Evolutionary conservation across 1,140 invertebrate genomes (phyloP), one percentile per base, ranked within the genome.

Genomic region (Polypedilum vanderplanki): DNA sequence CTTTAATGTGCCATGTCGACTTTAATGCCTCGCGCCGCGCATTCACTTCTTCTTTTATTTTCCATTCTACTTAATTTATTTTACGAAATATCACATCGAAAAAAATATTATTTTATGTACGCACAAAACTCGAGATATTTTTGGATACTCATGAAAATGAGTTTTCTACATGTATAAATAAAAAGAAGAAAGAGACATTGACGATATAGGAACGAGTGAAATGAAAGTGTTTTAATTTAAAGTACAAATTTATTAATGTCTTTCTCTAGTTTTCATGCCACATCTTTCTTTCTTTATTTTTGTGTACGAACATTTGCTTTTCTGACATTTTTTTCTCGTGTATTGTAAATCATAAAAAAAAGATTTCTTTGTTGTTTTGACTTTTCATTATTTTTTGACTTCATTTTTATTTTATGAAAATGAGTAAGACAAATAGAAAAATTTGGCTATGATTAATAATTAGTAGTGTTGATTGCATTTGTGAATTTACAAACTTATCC

Each of bases 211-310:
- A 57, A n/a, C n/a, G 46, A 57, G n/a, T n/a, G 46, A 57, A 57
- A n/a, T 57, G 46, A 57, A 15, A 57, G 46, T 22, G 20, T 70
- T 70, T 70, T 70, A 70, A 70, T 70, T 70, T 70, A 70, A 57
- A 70, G 65, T 70, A 70, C 65, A 70, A 70, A 70, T 70, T 70
- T 70, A 70, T 70, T 70, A 70, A 70, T 70, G 65, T 70, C 65
- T 70, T 70, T 70, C 10, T 70, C 10, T 70, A 70, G 65, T 70
- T 70, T 22, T 20, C 17, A 18, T 70, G 10, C 64, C 18, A 10
- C 46, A n/a, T 57, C n/a, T 57, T 57, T 57, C 24, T 57, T 57
- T 57, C 41, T 46, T 46, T 46, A 12, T n/a, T 57, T 57, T 57
- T 57, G 46, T n/a, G 46, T 57, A 57, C 15, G 8, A 46, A 9